phyloP scores from a whole-genome alignment of 2,888 invertebrate genomes.

The Drosophila atripex region DNA sequence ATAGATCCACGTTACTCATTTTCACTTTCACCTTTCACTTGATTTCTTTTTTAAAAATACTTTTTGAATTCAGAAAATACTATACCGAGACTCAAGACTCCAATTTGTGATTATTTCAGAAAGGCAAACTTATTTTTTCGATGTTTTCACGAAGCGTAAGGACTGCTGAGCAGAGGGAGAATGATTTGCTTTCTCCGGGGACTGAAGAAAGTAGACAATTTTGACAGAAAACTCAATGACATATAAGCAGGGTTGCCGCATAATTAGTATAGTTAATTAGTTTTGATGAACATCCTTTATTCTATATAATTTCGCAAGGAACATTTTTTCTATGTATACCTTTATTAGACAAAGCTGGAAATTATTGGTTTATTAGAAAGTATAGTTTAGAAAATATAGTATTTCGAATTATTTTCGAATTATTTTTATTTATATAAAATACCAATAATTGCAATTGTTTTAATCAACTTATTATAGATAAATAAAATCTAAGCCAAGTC shows the following conservation, averaged over 20 bases:
- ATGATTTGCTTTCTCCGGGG: neutral
- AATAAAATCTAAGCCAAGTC: too few relatives aligned
- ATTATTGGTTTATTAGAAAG: too few relatives aligned
- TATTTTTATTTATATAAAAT: too few relatives aligned
- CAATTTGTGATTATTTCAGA: neutral
- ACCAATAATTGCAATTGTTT: too few relatives aligned
- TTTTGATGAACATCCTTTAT: neutral
- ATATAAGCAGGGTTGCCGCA: conserved; percentile 3
- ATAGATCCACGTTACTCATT: conserved; percentile 9
- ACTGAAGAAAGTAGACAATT: neutral
- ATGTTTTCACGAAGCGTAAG: neutral
- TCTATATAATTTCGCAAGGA: neutral
- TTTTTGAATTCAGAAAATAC: neutral
- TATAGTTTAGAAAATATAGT: too few relatives aligned
- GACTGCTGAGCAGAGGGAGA: neutral
- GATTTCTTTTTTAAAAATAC: neutral
- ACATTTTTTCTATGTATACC: too few relatives aligned
- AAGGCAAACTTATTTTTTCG: neutral
- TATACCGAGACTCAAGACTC: neutral
- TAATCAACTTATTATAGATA: too few relatives aligned
- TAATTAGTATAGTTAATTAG: neutral
- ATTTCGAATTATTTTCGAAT: too few relatives aligned
- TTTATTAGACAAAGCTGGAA: too few relatives aligned
- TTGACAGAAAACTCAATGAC: conserved; percentile 13
- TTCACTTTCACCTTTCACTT: neutral